phyloP scores from a whole-genome alignment of 1,140 invertebrate species.

The Hylaeus anthracinus region DNA sequence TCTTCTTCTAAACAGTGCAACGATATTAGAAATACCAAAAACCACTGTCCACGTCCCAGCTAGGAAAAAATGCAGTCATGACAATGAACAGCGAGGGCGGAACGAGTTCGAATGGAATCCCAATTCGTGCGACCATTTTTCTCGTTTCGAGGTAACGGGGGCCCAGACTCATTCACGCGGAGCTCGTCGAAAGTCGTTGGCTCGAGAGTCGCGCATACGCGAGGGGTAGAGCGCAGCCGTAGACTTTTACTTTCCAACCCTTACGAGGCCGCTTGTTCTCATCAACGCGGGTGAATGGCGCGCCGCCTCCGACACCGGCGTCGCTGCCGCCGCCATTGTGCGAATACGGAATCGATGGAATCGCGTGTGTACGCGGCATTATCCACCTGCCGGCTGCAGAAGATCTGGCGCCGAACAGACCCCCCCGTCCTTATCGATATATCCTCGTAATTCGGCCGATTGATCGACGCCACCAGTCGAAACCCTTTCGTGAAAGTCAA shows the following conservation, averaged over 20 bases:
- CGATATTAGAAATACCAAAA: no score
- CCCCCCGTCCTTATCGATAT: slow-evolving; percentile 43
- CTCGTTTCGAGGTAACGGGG: slow-evolving; percentile 18
- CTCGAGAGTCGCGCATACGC: slow-evolving; percentile 15
- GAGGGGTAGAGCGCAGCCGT: slow-evolving; percentile 38
- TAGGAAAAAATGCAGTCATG: background rate
- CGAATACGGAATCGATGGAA: slow-evolving; percentile 71
- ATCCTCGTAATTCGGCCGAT: slow-evolving; percentile 58
- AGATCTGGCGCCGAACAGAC: slow-evolving; percentile 69
- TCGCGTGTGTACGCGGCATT: slow-evolving; percentile 74
- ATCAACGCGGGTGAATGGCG: slow-evolving; percentile 68
- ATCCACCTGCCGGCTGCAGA: slow-evolving; percentile 74
- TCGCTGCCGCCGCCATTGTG: slow-evolving; percentile 65
- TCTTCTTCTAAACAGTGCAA: no score
- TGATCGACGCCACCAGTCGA: slow-evolving; percentile 17
- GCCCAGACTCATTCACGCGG: slow-evolving; percentile 25
- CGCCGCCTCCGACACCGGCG: slow-evolving; percentile 53
- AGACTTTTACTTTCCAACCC: slow-evolving; percentile 63
- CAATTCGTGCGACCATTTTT: background rate
- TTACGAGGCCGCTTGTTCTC: slow-evolving; percentile 62
- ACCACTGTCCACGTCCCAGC: no score
- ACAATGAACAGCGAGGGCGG: background rate
- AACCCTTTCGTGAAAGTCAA: background rate
- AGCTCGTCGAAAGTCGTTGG: slow-evolving; percentile 15
- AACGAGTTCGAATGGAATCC: slow-evolving; percentile 7